Percentiles rank a stretch among this genome's conserved stretches.
These are phyloP conservation scores for Patella ulyssiponensis DNA, from an alignment of 2,888 invertebrate genomes.

Conservation along the genomic window DNA sequence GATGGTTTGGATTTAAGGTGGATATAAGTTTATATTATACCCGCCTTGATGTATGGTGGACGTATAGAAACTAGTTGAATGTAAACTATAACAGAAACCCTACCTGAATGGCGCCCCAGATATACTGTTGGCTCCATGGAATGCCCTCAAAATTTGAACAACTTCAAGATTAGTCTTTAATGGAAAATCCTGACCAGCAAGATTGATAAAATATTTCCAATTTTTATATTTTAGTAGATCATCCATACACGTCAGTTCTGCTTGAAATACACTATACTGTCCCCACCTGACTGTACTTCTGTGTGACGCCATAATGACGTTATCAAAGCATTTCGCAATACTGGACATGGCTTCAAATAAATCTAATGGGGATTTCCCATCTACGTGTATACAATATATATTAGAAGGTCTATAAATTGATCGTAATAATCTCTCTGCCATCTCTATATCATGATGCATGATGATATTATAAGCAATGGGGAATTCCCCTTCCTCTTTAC, in stretches of 20 bases:
- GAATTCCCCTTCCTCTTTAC: neutral
- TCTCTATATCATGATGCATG: neutral
- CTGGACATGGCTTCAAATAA: neutral
- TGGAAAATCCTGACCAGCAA: neutral
- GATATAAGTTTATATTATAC: too few relatives aligned
- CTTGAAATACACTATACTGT: neutral
- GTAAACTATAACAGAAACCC: neutral
- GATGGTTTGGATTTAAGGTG: too few relatives aligned
- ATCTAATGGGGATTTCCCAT: neutral
- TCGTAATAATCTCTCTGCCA: neutral
- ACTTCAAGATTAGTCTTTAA: neutral
- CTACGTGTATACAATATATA: constrained; percentile 1
- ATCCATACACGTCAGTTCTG: neutral
- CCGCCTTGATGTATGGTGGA: too few relatives aligned
- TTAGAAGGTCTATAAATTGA: neutral
- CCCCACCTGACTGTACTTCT: neutral
- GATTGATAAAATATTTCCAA: neutral
- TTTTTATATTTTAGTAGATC: neutral
- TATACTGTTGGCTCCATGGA: neutral
- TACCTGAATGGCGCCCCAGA: neutral
- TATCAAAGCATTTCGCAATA: neutral
- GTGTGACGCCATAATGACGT: neutral
- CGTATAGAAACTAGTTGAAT: too few relatives aligned
- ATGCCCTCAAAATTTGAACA: neutral
- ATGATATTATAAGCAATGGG: neutral